These are phyloP conservation scores for Chironex yamaguchii DNA, from an alignment of 30 jellyfish, hydroid and myxozoan genomes.

Conservation along the genomic window DNA sequence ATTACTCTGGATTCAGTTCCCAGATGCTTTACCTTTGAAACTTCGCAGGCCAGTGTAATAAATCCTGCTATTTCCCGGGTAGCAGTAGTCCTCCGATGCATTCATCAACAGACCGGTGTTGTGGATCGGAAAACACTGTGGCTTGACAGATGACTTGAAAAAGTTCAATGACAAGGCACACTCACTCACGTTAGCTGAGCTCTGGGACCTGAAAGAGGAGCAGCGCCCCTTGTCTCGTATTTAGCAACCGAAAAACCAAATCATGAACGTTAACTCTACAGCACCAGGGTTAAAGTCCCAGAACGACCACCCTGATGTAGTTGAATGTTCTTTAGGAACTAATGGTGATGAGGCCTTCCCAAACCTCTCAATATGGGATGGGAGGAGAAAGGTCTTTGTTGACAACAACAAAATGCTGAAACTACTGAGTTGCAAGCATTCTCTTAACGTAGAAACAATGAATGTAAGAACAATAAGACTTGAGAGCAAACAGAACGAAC, in stretches of 20 bases:
- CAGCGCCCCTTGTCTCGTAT: too few relatives aligned
- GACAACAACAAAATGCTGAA: not conserved
- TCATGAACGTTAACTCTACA: slow-evolving; percentile 13
- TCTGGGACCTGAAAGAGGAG: too few relatives aligned
- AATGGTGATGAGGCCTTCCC: not conserved
- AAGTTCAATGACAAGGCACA: too few relatives aligned
- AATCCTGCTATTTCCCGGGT: too few relatives aligned
- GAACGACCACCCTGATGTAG: not conserved
- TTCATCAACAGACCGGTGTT: too few relatives aligned
- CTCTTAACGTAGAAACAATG: not conserved
- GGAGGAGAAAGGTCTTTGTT: not conserved
- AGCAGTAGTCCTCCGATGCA: too few relatives aligned
- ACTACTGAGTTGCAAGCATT: not conserved
- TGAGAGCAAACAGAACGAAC: not conserved
- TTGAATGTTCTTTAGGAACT: not conserved
- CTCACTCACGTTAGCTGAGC: too few relatives aligned
- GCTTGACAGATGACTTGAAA: too few relatives aligned
- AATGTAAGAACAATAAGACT: not conserved
- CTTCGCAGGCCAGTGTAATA: too few relatives aligned
- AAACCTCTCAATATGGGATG: slow-evolving; percentile 3
- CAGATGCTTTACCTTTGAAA: too few relatives aligned
- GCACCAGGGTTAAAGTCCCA: slow-evolving; percentile 24
- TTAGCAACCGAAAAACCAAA: not conserved
- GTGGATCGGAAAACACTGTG: too few relatives aligned
- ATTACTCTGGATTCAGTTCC: too few relatives aligned